These are phyloP conservation scores for Gastrophysa polygoni DNA, from an alignment of 2,888 invertebrate species.

Conservation along the genomic window DNA sequence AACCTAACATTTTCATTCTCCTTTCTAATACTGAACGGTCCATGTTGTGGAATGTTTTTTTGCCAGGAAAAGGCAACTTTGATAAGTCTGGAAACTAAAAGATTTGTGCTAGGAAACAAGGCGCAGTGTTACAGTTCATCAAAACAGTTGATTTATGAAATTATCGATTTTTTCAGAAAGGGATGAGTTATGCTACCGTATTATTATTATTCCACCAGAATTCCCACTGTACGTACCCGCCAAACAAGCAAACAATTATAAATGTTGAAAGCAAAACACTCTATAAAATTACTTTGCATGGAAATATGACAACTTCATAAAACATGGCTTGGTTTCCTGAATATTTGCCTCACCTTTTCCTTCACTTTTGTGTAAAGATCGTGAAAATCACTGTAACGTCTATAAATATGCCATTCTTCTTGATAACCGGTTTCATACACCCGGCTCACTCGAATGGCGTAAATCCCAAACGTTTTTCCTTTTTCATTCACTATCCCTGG, in stretches of 20 bases:
- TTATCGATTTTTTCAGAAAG: no score
- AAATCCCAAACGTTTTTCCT: constrained; percentile 86
- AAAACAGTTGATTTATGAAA: no score
- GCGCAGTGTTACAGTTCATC: no score
- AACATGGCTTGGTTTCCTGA: no score
- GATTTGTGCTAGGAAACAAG: background rate
- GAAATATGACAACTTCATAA: no score
- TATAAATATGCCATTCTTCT: constrained; percentile 89
- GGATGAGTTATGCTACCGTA: no score
- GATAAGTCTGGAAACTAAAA: constrained; percentile 77
- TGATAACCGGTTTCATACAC: constrained; percentile 69
- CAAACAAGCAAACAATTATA: no score
- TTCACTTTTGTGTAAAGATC: constrained; percentile 84
- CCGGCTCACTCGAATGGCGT: constrained; percentile 81
- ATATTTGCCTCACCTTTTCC: constrained; percentile 63
- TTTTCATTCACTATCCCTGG: constrained; percentile 79
- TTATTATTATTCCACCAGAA: no score
- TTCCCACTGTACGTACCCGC: no score
- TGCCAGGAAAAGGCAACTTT: constrained; percentile 84
- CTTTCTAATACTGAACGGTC: constrained; percentile 83
- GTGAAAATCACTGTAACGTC: constrained; percentile 93
- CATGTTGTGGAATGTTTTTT: constrained; percentile 93
- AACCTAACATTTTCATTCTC: constrained; percentile 80
- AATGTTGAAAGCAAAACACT: no score
- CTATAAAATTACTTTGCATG: no score